phyloP scores from a whole-genome alignment of 2,888 invertebrate genomes.

The Mythimna albipuncta region DNA sequence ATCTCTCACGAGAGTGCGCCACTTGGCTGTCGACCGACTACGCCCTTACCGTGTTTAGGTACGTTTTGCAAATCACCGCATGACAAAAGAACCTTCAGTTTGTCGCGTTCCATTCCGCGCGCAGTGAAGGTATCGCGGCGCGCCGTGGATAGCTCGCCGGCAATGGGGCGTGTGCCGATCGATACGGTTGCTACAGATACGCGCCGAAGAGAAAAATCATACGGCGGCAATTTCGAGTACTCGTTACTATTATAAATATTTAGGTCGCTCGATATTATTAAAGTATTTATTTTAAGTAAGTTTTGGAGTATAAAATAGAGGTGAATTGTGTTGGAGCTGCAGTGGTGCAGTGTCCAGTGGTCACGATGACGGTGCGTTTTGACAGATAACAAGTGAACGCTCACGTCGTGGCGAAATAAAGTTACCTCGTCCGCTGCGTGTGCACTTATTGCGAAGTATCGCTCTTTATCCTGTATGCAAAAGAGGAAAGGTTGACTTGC shows the following conservation, averaged over 20 bases:
- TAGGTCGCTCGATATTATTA: conserved; percentile 55
- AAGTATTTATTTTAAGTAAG: conserved; percentile 43
- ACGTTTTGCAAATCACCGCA: conserved; percentile 81
- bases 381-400: conserved; percentile 59
- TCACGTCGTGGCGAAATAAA: conserved; percentile 54
- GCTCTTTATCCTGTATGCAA: conserved; percentile 29
- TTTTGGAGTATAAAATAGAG: conserved; percentile 15
- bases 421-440: conserved; percentile 42
- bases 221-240: conserved; percentile 83
- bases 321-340: conserved; percentile 13
- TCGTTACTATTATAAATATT: conserved; percentile 67
- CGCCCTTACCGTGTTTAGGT: conserved; percentile 85
- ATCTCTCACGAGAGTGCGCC: conserved; percentile 90
- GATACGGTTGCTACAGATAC: conserved; percentile 77
- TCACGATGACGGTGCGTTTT: conserved; percentile 72
- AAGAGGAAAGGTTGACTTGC: conserved; percentile 5
- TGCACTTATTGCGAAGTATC: conserved; percentile 54
- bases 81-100: conserved; percentile 73
- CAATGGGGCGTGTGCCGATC: conserved; percentile 85
- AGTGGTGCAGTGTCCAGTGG: conserved; percentile 22
- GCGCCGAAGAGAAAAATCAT: conserved; percentile 77
- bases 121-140: conserved; percentile 64
- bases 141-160: conserved; percentile 70
- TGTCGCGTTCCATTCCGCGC: conserved; percentile 82
- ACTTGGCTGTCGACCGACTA: conserved; percentile 86